Percentiles rank a stretch among this genome's conserved stretches.
These are phyloP conservation scores for Pantherophis vulpinus DNA, from an alignment of 2,797 vertebrate species.

Conservation along the genomic window DNA sequence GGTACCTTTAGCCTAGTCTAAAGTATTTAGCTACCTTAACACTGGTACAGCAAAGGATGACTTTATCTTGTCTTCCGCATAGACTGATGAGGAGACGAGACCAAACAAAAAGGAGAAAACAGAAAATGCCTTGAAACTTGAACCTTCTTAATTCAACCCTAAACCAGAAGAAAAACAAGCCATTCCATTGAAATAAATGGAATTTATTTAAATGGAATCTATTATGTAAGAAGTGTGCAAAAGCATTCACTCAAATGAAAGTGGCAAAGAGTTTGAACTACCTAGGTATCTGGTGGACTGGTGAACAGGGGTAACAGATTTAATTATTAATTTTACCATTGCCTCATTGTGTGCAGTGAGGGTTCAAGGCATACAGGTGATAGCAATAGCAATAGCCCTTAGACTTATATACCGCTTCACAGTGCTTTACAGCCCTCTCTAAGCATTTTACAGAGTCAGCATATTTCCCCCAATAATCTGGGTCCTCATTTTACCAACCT, in stretches of 20 bases:
- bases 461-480: too few species aligned
- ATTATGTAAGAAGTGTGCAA: constrained; percentile 73
- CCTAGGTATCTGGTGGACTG: constrained; percentile 85
- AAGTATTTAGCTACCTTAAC: neutral
- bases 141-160: constrained; percentile 76
- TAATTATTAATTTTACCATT: constrained; percentile 92
- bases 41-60: neutral
- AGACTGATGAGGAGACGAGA: neutral
- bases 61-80: neutral
- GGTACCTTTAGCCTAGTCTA: neutral
- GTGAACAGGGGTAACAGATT: constrained; percentile 96
- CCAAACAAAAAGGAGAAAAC: neutral
- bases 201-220: constrained; percentile 45
- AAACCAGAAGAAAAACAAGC: constrained; percentile 78
- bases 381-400: too few species aligned
- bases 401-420: too few species aligned
- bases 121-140: constrained; percentile 71
- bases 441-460: too few species aligned
- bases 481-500: too few species aligned
- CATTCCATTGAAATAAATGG: constrained; percentile 76
- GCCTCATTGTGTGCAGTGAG: constrained; percentile 75
- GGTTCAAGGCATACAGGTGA: constrained; percentile 79
- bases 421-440: too few species aligned
- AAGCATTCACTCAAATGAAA: constrained; percentile 80
- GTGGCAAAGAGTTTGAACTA: constrained; percentile 75